Evolutionary conservation across 1,140 invertebrate genomes (phyloP).

Genomic region (Micrasema minimum): DNA sequence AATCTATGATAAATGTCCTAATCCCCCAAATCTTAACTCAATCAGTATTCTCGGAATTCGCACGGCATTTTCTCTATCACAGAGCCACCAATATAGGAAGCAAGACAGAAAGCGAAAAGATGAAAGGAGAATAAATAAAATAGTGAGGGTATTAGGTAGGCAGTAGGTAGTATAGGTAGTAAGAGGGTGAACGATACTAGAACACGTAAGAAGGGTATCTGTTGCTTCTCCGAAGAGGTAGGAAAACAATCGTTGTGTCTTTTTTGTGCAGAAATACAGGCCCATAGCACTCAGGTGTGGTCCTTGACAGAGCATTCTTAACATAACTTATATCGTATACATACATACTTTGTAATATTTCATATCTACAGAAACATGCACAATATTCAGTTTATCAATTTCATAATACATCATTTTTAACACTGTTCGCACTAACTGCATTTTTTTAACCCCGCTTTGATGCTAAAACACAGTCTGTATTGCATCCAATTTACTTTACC

Average conservation of each 20-base stretch:
- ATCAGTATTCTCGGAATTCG: conserved; percentile 6
- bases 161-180: not conserved
- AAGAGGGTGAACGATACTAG: not conserved
- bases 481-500: no score
- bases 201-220: conserved; percentile 11
- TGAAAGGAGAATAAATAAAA: not conserved
- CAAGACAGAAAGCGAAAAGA: not conserved
- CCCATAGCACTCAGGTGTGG: not conserved
- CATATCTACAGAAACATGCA: no score
- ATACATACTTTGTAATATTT: no score
- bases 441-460: no score
- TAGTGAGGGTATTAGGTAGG: no score
- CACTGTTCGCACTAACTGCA: no score
- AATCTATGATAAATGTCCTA: no score
- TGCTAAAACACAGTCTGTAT: no score
- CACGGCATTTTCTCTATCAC: not conserved
- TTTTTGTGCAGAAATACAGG: conserved; percentile 18
- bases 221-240: conserved; percentile 9
- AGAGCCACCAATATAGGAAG: not conserved
- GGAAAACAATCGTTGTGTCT: conserved; percentile 4
- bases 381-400: no score
- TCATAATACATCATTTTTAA: no score
- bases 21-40: not conserved
- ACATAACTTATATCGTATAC: not conserved
- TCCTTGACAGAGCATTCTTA: conserved; percentile 8